Evolutionary conservation across 2,113 vertebrate genomes (phyloP).

Genomic region (Heterochromis multidens): DNA sequence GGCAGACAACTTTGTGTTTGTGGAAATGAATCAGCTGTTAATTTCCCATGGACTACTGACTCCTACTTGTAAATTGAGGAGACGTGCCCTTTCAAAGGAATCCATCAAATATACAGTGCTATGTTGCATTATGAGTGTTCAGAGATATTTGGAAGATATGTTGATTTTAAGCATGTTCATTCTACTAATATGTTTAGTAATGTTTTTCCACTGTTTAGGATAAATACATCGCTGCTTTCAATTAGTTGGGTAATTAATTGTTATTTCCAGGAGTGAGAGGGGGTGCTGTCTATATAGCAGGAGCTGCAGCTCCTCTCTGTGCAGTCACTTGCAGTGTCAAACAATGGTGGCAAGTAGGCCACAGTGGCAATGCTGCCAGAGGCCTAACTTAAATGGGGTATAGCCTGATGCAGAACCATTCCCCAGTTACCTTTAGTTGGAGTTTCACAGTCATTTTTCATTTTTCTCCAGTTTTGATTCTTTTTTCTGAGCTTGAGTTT

Average conservation of each 20-base stretch:
- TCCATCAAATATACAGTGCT: not conserved
- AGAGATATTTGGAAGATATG: not conserved
- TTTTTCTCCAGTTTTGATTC: too few relatives aligned
- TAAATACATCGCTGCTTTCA: not conserved
- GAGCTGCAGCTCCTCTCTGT: not conserved
- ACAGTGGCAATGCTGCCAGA: accelerated
- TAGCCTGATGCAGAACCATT: not conserved
- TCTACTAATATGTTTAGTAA: not conserved
- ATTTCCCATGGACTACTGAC: not conserved
- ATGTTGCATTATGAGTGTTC: not conserved
- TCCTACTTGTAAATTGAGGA: not conserved
- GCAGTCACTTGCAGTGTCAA: not conserved
- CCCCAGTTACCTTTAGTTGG: not conserved
- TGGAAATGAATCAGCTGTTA: not conserved
- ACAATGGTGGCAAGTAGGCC: not conserved
- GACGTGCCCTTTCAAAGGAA: not conserved
- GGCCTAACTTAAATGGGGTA: not conserved
- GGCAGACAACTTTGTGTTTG: too few relatives aligned
- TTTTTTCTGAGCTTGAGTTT: too few relatives aligned
- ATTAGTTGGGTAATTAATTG: not conserved
- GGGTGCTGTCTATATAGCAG: not conserved
- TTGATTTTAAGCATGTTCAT: not conserved
- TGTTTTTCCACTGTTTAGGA: not conserved
- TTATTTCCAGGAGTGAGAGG: not conserved
- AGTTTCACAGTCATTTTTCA: not conserved